Base-by-base conservation (phyloP, 2,797 vertebrate species). In the Paguma larvata region DNA sequence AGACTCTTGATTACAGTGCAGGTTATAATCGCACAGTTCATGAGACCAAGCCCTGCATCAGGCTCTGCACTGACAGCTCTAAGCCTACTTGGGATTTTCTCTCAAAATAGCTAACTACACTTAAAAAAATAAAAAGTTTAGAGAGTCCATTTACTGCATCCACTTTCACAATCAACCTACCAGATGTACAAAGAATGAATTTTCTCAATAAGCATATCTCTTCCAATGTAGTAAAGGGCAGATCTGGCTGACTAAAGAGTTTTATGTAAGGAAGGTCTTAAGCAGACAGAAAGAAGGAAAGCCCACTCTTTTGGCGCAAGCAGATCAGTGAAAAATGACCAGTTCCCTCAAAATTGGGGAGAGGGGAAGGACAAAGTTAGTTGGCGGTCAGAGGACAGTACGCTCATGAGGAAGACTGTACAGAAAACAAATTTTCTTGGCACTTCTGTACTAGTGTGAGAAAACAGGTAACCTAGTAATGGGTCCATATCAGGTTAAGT, bases 401-500 rank as follows among this genome's bases (percentile, higher is more conserved):
- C 62, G n/a, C 44, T 73, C 32, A n/a, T 18, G 13, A 82, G 46
- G 41, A 73, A 63, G 38, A 34, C 51, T 70, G 44, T 2, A 63
- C 3, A 78, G 38, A 85, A 95, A 68, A 94, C 6, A 32, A 34
- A 78, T 30, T 78, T 86, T 67, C 30, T 73, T 44, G 19, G 63
- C 23, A 82, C 1, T 1, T 44, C 32, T 34, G 1, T 78, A 27
- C 12, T 51, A 51, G 27, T 27, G 3, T 51, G 34, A 89, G 46
- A 83, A 82, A 70, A 91, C 13, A 19, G 46, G 65, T 48, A 44
- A 93, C 2, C 14, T 56, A 18, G 32, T 72, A 44, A 67, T 10
- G 67, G 53, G 67, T 2, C 32, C 10, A 34, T 25, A 67, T 14
- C 27, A 4, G 6, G 38, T 46, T 77, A 51, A 44, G 27, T 51